These are phyloP conservation scores for Conops quadrifasciatus DNA, from an alignment of 2,888 invertebrate species.

Conservation along the genomic window DNA sequence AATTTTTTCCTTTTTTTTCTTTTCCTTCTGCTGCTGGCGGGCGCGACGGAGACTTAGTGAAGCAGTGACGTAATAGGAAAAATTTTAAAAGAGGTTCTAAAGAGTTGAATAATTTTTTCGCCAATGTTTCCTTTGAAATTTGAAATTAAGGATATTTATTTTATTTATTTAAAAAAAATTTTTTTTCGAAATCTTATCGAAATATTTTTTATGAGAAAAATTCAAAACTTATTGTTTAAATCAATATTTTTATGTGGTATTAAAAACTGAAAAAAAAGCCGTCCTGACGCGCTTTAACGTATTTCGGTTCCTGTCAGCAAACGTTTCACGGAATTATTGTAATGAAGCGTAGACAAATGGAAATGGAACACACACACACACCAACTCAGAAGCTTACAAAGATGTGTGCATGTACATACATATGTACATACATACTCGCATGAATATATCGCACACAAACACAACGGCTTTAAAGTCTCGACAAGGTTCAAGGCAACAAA, in stretches of 20 bases:
- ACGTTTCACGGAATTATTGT: conserved; percentile 55
- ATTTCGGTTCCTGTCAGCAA: conserved; percentile 37
- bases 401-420: too few species aligned
- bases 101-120: background rate
- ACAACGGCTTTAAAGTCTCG: background rate
- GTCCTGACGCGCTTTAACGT: too few species aligned
- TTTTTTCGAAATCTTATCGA: too few species aligned
- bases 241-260: too few species aligned
- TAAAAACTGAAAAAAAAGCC: too few species aligned
- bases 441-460: conserved; percentile 4
- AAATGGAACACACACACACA: conserved; percentile 42
- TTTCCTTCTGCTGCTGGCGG: background rate
- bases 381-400: background rate
- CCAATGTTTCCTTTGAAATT: background rate
- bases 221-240: conserved; percentile 1
- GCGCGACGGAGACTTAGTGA: background rate
- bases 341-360: conserved; percentile 61
- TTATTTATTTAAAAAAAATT: background rate
- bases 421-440: too few species aligned
- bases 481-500: conserved; percentile 15
- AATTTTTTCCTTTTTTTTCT: conserved; percentile 22
- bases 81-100: too few species aligned
- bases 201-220: background rate
- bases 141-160: background rate
- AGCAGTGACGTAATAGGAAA: background rate